Percentiles rank a stretch among this genome's conserved stretches.
Evolutionary conservation across 2,113 vertebrate genomes (phyloP).

Genomic region (Amphiprion percula): DNA sequence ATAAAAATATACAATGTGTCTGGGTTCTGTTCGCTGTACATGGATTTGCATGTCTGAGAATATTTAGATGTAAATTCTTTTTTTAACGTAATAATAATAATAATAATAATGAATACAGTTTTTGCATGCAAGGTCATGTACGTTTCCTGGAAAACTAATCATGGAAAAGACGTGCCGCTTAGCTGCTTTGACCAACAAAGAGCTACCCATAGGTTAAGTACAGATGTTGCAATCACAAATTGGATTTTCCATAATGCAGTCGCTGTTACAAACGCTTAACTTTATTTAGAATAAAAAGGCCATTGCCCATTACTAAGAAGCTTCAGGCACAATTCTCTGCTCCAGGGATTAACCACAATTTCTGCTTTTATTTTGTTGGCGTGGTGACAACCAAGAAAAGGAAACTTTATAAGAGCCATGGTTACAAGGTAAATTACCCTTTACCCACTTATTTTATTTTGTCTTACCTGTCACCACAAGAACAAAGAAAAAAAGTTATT

Average conservation of each 20-base stretch:
- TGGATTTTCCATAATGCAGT: constrained; percentile 77
- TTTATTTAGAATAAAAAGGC: constrained; percentile 76
- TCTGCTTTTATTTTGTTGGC: constrained; percentile 72
- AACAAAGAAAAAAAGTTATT: constrained; percentile 50
- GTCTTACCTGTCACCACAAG: constrained; percentile 44
- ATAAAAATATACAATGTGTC: background rate
- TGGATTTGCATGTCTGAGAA: constrained; percentile 69
- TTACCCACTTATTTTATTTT: constrained; percentile 54
- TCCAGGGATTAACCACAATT: constrained; percentile 71
- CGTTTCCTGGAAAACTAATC: constrained; percentile 70
- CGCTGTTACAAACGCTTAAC: constrained; percentile 70
- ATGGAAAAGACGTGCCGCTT: constrained; percentile 68
- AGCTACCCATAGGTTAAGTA: constrained; percentile 65
- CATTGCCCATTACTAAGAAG: constrained; percentile 68
- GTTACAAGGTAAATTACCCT: constrained; percentile 52
- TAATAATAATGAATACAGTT: constrained; percentile 52
- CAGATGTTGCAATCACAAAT: constrained; percentile 80
- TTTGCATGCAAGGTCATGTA: constrained; percentile 76
- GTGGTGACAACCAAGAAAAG: constrained; percentile 46
- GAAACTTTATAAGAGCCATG: constrained; percentile 53
- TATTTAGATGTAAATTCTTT: constrained; percentile 59
- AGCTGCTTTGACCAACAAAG: constrained; percentile 53
- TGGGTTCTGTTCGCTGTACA: constrained; percentile 9
- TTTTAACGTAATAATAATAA: constrained; percentile 49
- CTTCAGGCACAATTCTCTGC: constrained; percentile 66